A percentile compares a stretch with the other conserved stretches of the same genome.
Evolutionary conservation across 64 coral and sea anemone genomes (phyloP).

Genomic region (Exaiptasia diaphana): DNA sequence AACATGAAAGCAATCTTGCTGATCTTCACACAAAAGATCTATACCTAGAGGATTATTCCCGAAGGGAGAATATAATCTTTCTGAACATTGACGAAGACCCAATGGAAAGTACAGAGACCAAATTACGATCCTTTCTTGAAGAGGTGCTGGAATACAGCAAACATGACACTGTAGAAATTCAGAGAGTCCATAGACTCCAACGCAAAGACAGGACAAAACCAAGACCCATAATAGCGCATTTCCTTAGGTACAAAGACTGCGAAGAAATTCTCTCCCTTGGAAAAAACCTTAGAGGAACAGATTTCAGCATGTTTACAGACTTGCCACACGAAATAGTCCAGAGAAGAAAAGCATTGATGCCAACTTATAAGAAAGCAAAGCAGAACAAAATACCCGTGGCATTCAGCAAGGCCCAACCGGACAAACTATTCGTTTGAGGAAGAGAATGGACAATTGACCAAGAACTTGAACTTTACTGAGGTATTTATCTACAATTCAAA

Average conservation of each 20-base stretch:
- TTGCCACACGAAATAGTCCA: conserved; percentile 15
- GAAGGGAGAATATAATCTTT: neutral
- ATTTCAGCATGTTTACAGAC: conserved; percentile 7
- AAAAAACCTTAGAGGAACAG: neutral
- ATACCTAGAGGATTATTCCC: conserved; percentile 6
- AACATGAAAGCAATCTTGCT: neutral
- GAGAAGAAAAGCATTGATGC: neutral
- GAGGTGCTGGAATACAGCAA: neutral
- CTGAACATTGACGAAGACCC: neutral
- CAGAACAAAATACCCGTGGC: neutral
- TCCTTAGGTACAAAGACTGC: conserved; percentile 20
- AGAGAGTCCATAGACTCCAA: neutral
- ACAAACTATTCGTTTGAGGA: conserved; percentile 7
- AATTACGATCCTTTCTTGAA: neutral
- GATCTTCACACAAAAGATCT: neutral
- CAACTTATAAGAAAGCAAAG: neutral
- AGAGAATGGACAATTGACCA: neutral
- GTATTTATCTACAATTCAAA: too few relatives aligned
- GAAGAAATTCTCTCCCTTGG: neutral
- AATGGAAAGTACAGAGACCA: neutral
- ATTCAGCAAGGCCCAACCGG: conserved; percentile 4
- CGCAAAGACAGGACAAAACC: neutral
- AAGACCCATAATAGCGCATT: neutral
- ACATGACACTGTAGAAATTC: neutral
- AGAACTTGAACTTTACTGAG: too few relatives aligned